Percentiles rank a stretch among this genome's conserved stretches.
phyloP scores from a whole-genome alignment of 2,888 invertebrate genomes.

The Eumerus sabulonum region DNA sequence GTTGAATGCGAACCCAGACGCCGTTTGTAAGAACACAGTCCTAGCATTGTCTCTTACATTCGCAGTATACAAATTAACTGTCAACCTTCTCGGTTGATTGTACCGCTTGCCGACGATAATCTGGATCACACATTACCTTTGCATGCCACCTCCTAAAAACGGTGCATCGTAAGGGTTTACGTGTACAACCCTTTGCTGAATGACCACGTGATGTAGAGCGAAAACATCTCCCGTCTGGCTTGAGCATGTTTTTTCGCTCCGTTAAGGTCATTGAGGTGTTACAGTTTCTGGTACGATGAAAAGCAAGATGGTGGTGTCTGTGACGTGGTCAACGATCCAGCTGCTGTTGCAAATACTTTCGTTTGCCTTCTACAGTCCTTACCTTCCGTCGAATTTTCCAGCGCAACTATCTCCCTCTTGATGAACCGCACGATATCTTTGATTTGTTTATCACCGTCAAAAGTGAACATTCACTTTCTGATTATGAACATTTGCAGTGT shows the following conservation, averaged over 20 bases:
- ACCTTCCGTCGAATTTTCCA: slow-evolving; percentile 7
- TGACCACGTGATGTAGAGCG: slow-evolving; percentile 18
- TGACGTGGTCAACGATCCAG: not conserved
- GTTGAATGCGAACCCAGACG: slow-evolving; percentile 17
- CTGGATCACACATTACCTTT: slow-evolving; percentile 10
- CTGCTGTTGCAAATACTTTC: slow-evolving; percentile 8
- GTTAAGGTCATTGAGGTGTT: slow-evolving; percentile 1
- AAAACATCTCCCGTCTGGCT: slow-evolving; percentile 14
- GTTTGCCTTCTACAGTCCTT: not conserved
- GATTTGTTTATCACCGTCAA: slow-evolving; percentile 11
- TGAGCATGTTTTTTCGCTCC: slow-evolving; percentile 15
- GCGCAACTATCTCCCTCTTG: slow-evolving; percentile 11
- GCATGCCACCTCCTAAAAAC: slow-evolving; percentile 4
- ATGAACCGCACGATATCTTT: slow-evolving; percentile 13
- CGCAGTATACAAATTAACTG: not conserved
- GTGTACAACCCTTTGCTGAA: slow-evolving; percentile 5
- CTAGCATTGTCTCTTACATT: not conserved
- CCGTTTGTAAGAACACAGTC: slow-evolving; percentile 17
- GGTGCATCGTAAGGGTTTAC: not conserved
- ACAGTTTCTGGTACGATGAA: slow-evolving; percentile 8
- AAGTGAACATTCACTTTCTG: not conserved
- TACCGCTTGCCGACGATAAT: not conserved
- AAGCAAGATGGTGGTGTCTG: not conserved
- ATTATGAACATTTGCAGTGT: not conserved
- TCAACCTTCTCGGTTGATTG: not conserved